Conservation (phyloP, 1,140 invertebrate species). For the Eupristina koningsbergeri region DNA sequence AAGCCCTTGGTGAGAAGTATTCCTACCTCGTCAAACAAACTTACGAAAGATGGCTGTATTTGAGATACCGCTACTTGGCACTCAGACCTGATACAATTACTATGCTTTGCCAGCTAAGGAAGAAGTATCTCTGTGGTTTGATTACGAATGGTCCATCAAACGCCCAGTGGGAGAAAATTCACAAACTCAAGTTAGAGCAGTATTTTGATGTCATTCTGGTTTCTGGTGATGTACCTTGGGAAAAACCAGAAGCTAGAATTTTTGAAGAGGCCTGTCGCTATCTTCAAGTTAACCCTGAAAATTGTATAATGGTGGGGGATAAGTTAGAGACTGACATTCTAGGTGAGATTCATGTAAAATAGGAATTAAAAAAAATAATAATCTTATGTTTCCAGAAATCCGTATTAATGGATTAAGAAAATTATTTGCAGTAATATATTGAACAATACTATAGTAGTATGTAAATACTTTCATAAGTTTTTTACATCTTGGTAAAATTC, state of each 20-base stretch:
- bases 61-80: slow-evolving; percentile 82
- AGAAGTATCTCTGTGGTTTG: slow-evolving; percentile 82
- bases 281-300: slow-evolving; percentile 79
- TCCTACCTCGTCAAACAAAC: slow-evolving; percentile 80
- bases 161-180: slow-evolving; percentile 90
- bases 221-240: slow-evolving; percentile 86
- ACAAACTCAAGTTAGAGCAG: slow-evolving; percentile 77
- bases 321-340: slow-evolving; percentile 88
- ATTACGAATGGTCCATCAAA: slow-evolving; percentile 89
- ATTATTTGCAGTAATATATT: slow-evolving; percentile 42
- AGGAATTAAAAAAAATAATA: slow-evolving; percentile 27
- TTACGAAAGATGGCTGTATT: slow-evolving; percentile 82
- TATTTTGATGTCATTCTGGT: slow-evolving; percentile 87
- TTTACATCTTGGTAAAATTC: slow-evolving; percentile 39
- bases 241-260: slow-evolving; percentile 86
- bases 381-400: slow-evolving; percentile 52
- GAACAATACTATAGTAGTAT: slow-evolving; percentile 38
- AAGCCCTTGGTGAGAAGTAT: slow-evolving; percentile 82
- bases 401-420: slow-evolving; percentile 45
- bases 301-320: slow-evolving; percentile 90
- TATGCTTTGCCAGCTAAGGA: slow-evolving; percentile 78
- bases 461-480: slow-evolving; percentile 33
- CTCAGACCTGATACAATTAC: slow-evolving; percentile 78
- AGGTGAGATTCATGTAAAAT: slow-evolving; percentile 60
- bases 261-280: slow-evolving; percentile 83